Evolutionary conservation across 2,888 invertebrate species (phyloP), one percentile per base, ranked within the genome.

Genomic region (Cancer borealis): DNA sequence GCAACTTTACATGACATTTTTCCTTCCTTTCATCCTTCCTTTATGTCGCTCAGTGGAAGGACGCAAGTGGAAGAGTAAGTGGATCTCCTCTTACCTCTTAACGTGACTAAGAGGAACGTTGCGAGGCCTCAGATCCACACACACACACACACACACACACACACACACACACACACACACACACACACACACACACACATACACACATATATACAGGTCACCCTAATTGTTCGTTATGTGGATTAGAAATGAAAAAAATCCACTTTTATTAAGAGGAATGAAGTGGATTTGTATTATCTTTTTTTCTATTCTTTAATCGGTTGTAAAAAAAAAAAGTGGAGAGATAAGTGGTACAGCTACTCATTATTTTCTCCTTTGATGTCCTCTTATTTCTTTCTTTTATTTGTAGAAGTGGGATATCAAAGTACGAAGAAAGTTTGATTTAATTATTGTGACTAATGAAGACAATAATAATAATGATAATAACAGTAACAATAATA

Each of bases 131-230:
- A 90, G 49, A 54, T 49, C 49, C 49, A 49, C 90, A 54, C 49
- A 90, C 47, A 49, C 90, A 90, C 54, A 90, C 54, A 90, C 54
- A 90, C 54, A 90, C 54, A 90, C 54, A 90, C 54, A 90, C 54
- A 90, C 54, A 90, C 54, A 90, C 54, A 90, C 54, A 90, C 54
- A 90, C 54, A 46, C 54, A 90, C 54, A 90, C 54, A 90, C 54
- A 90, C 54, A 90, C 54, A 90, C 54, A 90, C 54, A 90, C 54
- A 90, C 54, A 90, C 54, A 90, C 54, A 46, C 54, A 90, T 30
- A 90, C 54, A 90, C 54, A 90, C 54, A 90, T 30, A 54, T 39
- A 54, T 39, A 54, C 66, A 91, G 39, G 46, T 45, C 49, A 46
- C 49, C 6, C 26, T 88, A 26, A 10, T 88, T 88, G n/a, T 46